A percentile compares a stretch with the other conserved stretches of the same genome.
Evolutionary conservation across 2,888 invertebrate species (phyloP).

Genomic region (Ectropis crepuscularia): DNA sequence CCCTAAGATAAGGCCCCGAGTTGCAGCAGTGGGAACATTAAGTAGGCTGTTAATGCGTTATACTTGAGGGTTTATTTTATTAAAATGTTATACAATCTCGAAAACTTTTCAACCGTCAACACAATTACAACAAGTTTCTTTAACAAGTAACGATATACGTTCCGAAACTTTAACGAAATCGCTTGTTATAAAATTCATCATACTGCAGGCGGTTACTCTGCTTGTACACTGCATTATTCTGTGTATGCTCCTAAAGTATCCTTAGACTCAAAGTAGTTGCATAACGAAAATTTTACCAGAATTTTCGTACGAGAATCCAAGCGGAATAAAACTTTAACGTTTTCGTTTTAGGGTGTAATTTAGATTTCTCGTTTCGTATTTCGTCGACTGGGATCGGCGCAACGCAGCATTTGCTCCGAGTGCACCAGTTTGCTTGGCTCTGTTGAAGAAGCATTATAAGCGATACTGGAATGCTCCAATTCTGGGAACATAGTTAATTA

Average conservation of each 20-base stretch:
- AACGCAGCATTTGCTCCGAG: constrained; percentile 65
- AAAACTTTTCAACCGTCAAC: too few relatives aligned
- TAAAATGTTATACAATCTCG: too few relatives aligned
- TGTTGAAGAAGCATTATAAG: constrained; percentile 53
- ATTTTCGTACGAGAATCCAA: constrained; percentile 47
- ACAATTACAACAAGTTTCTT: constrained; percentile 5
- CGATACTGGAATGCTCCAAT: constrained; percentile 33
- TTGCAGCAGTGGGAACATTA: too few relatives aligned
- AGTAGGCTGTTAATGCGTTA: too few relatives aligned
- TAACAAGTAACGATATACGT: constrained; percentile 23
- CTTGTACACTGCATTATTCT: constrained; percentile 60
- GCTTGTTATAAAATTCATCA: constrained; percentile 61
- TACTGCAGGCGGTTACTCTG: constrained; percentile 54
- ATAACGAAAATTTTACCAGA: constrained; percentile 61
- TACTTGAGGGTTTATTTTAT: too few relatives aligned
- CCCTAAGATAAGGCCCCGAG: too few relatives aligned
- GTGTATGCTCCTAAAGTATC: constrained; percentile 65
- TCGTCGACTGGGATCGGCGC: constrained; percentile 58
- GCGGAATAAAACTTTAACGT: constrained; percentile 43
- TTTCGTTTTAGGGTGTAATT: constrained; percentile 40
- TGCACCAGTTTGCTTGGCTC: constrained; percentile 73
- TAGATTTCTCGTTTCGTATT: constrained; percentile 32
- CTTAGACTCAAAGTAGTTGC: constrained; percentile 62
- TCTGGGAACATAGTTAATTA: constrained; percentile 25
- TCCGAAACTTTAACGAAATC: constrained; percentile 43